Conservation (phyloP, 1,140 invertebrate genomes). For the Chionoecetes opilio region DNA sequence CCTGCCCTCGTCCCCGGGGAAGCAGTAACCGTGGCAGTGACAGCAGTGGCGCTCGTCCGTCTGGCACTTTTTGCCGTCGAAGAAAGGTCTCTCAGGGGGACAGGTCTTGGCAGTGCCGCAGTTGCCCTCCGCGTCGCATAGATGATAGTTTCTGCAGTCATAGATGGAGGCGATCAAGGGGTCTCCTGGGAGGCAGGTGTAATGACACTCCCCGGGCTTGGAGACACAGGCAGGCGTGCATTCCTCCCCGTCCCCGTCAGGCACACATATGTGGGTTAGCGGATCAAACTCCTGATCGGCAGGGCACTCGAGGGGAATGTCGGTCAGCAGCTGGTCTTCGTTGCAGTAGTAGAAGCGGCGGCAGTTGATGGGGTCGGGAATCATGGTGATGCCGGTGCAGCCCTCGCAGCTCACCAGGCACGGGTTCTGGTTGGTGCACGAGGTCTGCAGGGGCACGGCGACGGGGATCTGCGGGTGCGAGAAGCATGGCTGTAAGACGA, state of each 20-base stretch:
- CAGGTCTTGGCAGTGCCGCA: background rate
- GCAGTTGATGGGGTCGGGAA: background rate
- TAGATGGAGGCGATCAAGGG: background rate
- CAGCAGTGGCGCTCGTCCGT: background rate
- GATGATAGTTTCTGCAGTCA: background rate
- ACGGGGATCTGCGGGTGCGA: background rate
- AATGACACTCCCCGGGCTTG: background rate
- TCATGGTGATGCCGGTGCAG: background rate
- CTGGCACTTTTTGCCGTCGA: constrained; percentile 9
- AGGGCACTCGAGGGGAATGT: background rate
- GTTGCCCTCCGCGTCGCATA: background rate
- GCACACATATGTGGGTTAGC: no score
- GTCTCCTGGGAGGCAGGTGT: background rate
- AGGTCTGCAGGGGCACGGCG: background rate
- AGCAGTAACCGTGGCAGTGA: constrained; percentile 29
- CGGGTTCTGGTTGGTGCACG: background rate
- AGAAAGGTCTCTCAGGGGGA: background rate
- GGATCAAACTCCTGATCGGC: background rate
- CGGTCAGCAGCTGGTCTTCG: background rate
- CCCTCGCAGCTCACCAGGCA: background rate
- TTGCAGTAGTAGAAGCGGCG: constrained; percentile 14
- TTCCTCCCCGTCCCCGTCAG: background rate
- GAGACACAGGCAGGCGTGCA: background rate
- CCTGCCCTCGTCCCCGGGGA: background rate
- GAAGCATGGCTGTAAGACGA: background rate